Evolutionary conservation across 2,113 vertebrate genomes (phyloP), one percentile per base, ranked within the genome.

Genomic region (Vimba vimba): DNA sequence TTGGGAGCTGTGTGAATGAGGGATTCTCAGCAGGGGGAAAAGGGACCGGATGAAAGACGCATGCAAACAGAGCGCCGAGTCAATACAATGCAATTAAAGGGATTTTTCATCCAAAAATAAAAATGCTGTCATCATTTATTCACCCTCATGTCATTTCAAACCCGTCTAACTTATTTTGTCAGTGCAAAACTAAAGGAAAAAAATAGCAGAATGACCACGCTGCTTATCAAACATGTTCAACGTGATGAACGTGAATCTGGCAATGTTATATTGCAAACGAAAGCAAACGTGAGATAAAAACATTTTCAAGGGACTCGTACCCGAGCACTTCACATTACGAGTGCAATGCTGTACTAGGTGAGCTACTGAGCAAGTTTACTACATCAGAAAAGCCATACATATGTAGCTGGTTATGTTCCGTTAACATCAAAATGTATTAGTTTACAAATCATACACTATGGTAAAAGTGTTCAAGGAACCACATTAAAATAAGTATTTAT

Each of bases 1-100:
- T 33, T 83, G 82, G 68, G 82, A 73, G 45, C 43, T 64, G 36
- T 64, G 79, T 66, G 25, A 52, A 82, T 33, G 25, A 82, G 25
- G 21, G 45, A 69, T 82, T 47, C 45, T 83, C 66, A 83, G 50
- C n/a, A 23, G 55, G 21, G 19, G 4, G 8, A 55, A 43, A 77
- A 75, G 27, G 60, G 15, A 64, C 27, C 15, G 27, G 50, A 59
- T 59, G 23, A 83, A 83, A 60, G 52, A 79, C 12, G 23, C 19
- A 11, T 11, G 27, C 21, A 39, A 73, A 83, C 66, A 73, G 15
- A n/a, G 45, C 4, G 11, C 11, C 15, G 9, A 80, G 43, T 64
- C 62, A 69, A 82, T 52, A 52, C 62, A 82, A 82, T 50, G 25
- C 64, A 59, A 73, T 73, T 73, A 71, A 71, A 57, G 5, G 43